phyloP scores from a whole-genome alignment of 2,113 vertebrate genomes.

The Ranitomeya variabilis region DNA sequence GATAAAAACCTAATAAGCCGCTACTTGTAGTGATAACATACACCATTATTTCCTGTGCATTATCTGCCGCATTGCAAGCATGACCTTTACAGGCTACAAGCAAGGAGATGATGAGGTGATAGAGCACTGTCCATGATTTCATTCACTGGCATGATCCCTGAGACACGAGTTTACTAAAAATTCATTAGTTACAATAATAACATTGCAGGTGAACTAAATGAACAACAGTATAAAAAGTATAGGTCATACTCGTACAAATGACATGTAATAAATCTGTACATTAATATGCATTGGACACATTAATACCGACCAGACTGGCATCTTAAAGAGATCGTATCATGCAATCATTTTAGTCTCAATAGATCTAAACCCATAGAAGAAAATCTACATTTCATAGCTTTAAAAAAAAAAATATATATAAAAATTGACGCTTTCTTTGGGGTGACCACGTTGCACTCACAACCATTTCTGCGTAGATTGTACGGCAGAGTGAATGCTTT shows the following conservation, averaged over 20 bases:
- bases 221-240: not conserved
- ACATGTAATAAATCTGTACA: not conserved
- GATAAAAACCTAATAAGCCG: not conserved
- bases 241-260: not conserved
- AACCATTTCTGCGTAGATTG: too few relatives aligned
- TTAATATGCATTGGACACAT: not conserved
- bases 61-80: not conserved
- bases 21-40: conserved; percentile 25
- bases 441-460: too few relatives aligned
- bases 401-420: too few relatives aligned
- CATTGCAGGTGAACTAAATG: not conserved
- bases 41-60: not conserved
- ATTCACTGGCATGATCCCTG: conserved; percentile 11
- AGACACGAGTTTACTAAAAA: conserved; percentile 26
- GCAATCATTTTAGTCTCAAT: not conserved
- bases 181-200: not conserved
- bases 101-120: not conserved
- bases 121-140: not conserved
- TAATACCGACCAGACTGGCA: not conserved
- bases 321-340: not conserved
- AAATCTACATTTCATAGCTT: not conserved
- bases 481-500: too few relatives aligned
- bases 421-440: too few relatives aligned
- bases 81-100: conserved; percentile 10
- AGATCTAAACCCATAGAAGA: not conserved